Percentiles rank a stretch among this genome's conserved stretches.
phyloP scores from a whole-genome alignment of 2,113 vertebrate species.

The Rhea americana region DNA sequence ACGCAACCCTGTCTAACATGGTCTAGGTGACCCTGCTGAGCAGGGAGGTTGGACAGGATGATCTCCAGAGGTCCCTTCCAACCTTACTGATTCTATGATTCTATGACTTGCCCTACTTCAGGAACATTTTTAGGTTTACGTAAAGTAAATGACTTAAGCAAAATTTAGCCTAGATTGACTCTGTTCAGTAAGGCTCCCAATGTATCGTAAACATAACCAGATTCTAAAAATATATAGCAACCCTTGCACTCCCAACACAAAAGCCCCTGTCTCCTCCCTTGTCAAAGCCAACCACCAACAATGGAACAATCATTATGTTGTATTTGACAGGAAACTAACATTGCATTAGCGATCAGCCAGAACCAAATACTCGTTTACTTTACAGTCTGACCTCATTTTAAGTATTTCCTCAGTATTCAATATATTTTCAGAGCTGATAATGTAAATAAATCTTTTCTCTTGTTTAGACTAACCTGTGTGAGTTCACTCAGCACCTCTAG shows the following conservation, averaged over 20 bases:
- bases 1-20: no score
- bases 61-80: no score
- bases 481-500: neutral
- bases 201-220: neutral
- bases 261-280: neutral
- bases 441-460: neutral
- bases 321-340: neutral
- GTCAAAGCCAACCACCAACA: neutral
- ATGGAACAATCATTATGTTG: neutral
- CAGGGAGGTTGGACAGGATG: no score
- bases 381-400: neutral
- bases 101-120: neutral
- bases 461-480: neutral
- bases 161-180: neutral
- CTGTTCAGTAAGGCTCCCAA: neutral
- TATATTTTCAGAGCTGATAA: neutral
- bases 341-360: neutral
- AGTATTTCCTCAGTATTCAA: neutral
- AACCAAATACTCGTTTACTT: neutral
- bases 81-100: no score
- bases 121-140: neutral
- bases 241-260: neutral
- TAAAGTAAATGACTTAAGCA: neutral
- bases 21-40: no score
- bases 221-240: neutral